Evolutionary conservation across 2,888 invertebrate genomes (phyloP), one percentile per base, ranked within the genome.

Genomic region (Leucania comma): DNA sequence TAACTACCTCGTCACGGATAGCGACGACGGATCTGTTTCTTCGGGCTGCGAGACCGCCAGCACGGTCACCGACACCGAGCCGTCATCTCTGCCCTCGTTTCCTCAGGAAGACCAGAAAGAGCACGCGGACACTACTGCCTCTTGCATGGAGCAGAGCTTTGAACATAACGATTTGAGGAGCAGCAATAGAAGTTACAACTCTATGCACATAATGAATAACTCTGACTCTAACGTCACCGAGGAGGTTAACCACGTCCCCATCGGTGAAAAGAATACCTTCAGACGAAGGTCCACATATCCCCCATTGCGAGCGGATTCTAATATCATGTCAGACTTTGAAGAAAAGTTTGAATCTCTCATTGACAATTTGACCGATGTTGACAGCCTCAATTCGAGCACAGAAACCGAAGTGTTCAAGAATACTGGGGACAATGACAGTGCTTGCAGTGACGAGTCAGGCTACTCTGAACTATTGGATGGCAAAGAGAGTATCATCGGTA

Each of bases 361-460:
- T 64, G 95, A 95, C 69, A 94, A 94, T 78, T 83, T 94, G 81
- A 94, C 92, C 17, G 94, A 95, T 72, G 90, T 87, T 6, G 95
- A 95, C 54, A 94, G 94, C 76, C 83, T 95, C 59, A 92, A 90
- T 80, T 95, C 93, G 2, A 93, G 93, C 82, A 92, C 90, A 24
- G 95, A 96, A 81, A 92, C 95, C 10, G 97, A 96, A 82, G 96
- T 95, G 3, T 96, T 96, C 61, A 94, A 96, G 71, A 93, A 87
- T 59, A 87, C 87, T 0, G 97, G 97, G 63, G 97, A 97, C 86
- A 97, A 96, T 81, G 97, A 97, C 88, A 98, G 98, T 88, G 98
- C 98, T 78, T 98, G 98, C 90, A 98, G 98, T 91, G 98, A 99
- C 88, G 99, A 99, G 91, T 98, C 98, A 69, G 99, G 99, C 5